Evolutionary conservation across 1,140 invertebrate genomes (phyloP).

Genomic region (Drosophila gunungcola): DNA sequence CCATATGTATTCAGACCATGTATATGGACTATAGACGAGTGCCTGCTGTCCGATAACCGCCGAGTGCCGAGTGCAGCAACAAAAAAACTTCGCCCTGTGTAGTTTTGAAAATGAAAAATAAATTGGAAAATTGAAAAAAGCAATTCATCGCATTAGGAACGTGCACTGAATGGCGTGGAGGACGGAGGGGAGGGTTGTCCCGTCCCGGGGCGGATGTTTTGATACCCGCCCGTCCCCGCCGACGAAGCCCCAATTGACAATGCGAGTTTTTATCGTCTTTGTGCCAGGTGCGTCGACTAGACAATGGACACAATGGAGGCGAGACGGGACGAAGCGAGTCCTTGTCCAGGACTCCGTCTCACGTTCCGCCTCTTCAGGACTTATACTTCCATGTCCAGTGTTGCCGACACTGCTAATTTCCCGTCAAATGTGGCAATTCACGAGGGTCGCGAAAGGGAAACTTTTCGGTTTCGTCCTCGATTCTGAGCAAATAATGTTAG

Average conservation of each 20-base stretch:
- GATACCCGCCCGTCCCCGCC: background rate
- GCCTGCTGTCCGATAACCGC: conserved; percentile 5
- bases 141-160: conserved; percentile 77
- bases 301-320: conserved; percentile 5
- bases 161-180: conserved; percentile 61
- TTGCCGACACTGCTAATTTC: conserved; percentile 2
- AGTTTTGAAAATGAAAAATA: conserved; percentile 72
- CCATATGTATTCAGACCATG: conserved; percentile 1
- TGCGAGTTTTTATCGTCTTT: conserved; percentile 16
- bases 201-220: conserved; percentile 21
- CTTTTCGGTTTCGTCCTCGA: background rate
- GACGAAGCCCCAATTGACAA: conserved; percentile 9
- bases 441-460: background rate
- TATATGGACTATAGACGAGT: conserved; percentile 4
- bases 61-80: conserved; percentile 27
- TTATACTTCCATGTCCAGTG: too few species aligned
- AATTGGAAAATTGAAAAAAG: conserved; percentile 81
- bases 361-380: background rate
- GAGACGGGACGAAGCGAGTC: background rate
- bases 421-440: background rate
- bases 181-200: background rate
- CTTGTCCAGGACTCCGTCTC: conserved; percentile 7
- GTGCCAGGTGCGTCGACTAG: conserved; percentile 19
- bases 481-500: too few species aligned
- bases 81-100: conserved; percentile 38